Evolutionary conservation across 2,888 invertebrate species (phyloP), one percentile per base, ranked within the genome.

Genomic region (Calameuta pallipes): DNA sequence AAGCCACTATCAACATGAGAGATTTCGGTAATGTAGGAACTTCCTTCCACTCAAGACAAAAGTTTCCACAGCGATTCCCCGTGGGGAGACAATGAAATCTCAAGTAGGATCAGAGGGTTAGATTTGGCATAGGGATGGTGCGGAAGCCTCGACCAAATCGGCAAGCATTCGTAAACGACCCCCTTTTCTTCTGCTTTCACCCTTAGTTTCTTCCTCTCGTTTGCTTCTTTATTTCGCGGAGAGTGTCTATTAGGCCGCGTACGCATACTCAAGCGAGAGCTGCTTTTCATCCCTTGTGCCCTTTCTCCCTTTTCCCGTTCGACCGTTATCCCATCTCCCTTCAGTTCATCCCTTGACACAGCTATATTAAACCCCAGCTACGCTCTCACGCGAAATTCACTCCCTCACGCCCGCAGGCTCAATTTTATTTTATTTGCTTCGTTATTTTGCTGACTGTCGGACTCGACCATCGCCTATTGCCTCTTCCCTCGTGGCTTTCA

Each of bases 51-150:
- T 56, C 23, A 23, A 56, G 56, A 23, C 56, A 56, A 56, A 56
- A 56, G 56, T 56, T 56, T 56, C 56, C 56, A 56, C 56, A 56
- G 56, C 56, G 23, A 82, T 83, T 81, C 80, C 75, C 74, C 75
- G 79, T 9, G 78, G 80, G 81, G 80, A 83, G 81, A 85, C 85
- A 85, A 85, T 84, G 80, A 84, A 83, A 82, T 85, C 85, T 82
- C 81, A 80, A 80, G 84, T 82, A 82, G 82, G 82, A 85, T 85
- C 80, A 80, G 83, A 84, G 85, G 80, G 83, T 85, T 85, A 80
- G 81, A 56, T 56, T 56, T 75, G 79, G 80, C 74, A 79, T 78
- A 78, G 79, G 81, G 83, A 79, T 80, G 78, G 79, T 75, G 75
- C 75, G 80, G 81, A 41, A 70, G 76, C 78, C 78, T 82, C 76